phyloP scores from a whole-genome alignment of 2,797 vertebrate genomes.

The Trachops cirrhosus region DNA sequence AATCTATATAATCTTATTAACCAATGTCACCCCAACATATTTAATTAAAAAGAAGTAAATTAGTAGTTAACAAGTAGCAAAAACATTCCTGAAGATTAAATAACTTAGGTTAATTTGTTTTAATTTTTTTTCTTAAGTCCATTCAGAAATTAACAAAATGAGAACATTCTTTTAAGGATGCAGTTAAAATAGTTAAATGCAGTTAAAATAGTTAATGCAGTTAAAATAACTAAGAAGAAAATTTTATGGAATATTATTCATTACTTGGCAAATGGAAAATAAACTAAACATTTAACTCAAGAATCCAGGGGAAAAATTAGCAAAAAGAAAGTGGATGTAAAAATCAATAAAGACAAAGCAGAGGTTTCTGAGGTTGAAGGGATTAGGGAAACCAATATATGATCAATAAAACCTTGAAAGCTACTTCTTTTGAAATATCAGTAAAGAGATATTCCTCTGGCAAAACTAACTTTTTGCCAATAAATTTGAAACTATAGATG shows the following conservation, averaged over 20 bases:
- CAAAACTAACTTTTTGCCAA: slow-evolving; percentile 17
- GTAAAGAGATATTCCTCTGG: neutral
- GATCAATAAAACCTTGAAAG: neutral
- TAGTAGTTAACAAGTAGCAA: neutral
- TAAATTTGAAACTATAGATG: neutral
- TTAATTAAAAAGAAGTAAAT: neutral
- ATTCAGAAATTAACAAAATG: slow-evolving; percentile 24
- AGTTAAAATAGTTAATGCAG: neutral
- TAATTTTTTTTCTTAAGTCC: neutral
- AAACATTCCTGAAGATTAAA: neutral
- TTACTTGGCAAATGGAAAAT: neutral
- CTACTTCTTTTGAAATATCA: neutral
- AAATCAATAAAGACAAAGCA: neutral
- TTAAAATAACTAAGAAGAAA: neutral
- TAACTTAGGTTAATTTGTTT: neutral
- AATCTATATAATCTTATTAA: neutral
- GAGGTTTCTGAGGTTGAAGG: neutral
- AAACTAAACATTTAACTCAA: neutral
- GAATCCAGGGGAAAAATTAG: neutral
- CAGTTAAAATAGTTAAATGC: neutral
- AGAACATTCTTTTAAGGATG: neutral
- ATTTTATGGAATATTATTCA: neutral
- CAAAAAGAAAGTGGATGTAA: neutral
- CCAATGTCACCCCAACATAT: neutral
- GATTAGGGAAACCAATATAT: neutral